Conservation (phyloP, 1,140 invertebrate genomes). For the Ctenoplectra terminalis region DNA sequence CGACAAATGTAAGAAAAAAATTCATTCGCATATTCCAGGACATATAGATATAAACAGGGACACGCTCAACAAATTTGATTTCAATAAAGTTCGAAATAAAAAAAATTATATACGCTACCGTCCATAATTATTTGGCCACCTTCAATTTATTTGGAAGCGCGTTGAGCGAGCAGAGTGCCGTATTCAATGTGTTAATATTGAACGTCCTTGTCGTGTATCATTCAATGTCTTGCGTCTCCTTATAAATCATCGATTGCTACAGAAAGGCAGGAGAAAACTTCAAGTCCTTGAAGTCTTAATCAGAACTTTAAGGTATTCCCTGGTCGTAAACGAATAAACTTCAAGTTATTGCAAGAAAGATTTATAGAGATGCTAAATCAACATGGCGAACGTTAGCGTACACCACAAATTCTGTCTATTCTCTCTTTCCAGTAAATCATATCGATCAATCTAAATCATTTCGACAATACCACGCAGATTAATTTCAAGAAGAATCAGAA, state of each 20-base stretch:
- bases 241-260: neutral
- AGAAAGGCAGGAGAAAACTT: neutral
- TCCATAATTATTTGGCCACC: too few relatives aligned
- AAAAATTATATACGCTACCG: too few relatives aligned
- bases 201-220: neutral
- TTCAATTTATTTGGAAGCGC: too few relatives aligned
- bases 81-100: too few relatives aligned
- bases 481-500: neutral
- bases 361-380: neutral
- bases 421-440: neutral
- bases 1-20: too few relatives aligned
- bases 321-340: neutral
- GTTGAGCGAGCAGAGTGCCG: too few relatives aligned
- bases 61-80: too few relatives aligned
- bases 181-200: too few relatives aligned
- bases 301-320: neutral
- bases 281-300: slow-evolving; percentile 3
- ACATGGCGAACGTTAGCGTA: neutral
- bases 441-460: slow-evolving; percentile 7
- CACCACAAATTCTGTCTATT: neutral
- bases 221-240: neutral
- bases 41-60: too few relatives aligned
- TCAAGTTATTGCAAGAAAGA: neutral
- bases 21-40: too few relatives aligned
- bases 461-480: neutral